Evolutionary conservation across 1,140 invertebrate species (phyloP).

Genomic region (Papilio helenus): DNA sequence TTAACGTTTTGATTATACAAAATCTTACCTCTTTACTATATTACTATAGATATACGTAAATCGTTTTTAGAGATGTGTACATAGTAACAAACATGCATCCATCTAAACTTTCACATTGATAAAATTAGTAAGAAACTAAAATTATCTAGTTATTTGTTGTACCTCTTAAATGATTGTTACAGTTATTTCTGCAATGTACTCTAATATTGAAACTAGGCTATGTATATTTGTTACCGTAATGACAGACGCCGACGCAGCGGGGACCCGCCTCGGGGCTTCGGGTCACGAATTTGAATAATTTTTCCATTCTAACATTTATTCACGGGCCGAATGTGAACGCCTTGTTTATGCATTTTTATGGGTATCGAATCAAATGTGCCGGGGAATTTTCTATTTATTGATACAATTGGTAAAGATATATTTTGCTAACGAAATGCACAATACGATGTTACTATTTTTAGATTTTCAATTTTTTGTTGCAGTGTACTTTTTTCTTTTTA

Average conservation of each 20-base stretch:
- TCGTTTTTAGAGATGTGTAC: no score
- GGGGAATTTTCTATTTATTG: not conserved
- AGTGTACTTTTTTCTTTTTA: no score
- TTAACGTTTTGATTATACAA: no score
- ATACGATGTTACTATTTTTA: not conserved
- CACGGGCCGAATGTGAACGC: conserved; percentile 27
- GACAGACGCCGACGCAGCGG: not conserved
- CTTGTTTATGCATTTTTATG: conserved; percentile 36
- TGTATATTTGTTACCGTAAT: not conserved
- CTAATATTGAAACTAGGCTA: conserved; percentile 6
- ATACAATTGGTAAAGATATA: not conserved
- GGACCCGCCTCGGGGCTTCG: not conserved
- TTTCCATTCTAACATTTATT: conserved; percentile 35
- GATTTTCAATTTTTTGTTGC: no score
- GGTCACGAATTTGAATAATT: conserved; percentile 40
- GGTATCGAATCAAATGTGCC: not conserved
- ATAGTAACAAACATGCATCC: no score
- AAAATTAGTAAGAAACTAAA: not conserved
- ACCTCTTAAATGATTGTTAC: not conserved
- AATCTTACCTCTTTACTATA: no score
- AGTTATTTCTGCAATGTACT: not conserved
- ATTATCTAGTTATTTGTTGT: not conserved
- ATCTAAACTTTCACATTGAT: no score
- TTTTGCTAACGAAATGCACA: not conserved
- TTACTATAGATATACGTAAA: no score